These are phyloP conservation scores for Micronycteris hirsuta DNA, from an alignment of 2,113 vertebrate species.

Conservation along the genomic window DNA sequence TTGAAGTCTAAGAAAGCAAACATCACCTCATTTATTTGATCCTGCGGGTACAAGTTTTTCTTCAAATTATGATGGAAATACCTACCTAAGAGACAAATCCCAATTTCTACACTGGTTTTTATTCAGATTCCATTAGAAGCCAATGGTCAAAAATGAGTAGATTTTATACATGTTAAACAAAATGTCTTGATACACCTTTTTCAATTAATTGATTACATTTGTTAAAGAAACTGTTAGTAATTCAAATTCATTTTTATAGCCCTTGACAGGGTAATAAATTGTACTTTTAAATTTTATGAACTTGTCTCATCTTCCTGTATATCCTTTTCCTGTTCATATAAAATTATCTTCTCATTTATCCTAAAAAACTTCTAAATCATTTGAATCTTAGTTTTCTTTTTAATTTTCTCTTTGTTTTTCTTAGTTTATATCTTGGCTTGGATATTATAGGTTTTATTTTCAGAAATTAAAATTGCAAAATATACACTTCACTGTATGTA, in stretches of 20 bases:
- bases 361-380: background rate
- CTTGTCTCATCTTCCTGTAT: background rate
- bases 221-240: background rate
- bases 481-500: background rate
- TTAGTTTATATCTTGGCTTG: background rate
- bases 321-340: background rate
- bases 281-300: background rate
- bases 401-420: background rate
- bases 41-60: background rate
- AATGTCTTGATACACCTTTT: background rate
- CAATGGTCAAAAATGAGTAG: background rate
- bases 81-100: background rate
- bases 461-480: conserved; percentile 26
- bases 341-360: background rate
- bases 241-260: background rate
- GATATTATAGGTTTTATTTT: conserved; percentile 8
- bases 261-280: background rate
- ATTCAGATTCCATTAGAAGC: background rate
- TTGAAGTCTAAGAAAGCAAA: background rate
- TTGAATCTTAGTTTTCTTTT: background rate
- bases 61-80: background rate
- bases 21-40: background rate
- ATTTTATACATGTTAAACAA: background rate
- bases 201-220: background rate
- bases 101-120: background rate